These are phyloP conservation scores for Apostichopus californicus DNA, from an alignment of 35 echinoderm and acorn worm genomes.

Conservation along the genomic window DNA sequence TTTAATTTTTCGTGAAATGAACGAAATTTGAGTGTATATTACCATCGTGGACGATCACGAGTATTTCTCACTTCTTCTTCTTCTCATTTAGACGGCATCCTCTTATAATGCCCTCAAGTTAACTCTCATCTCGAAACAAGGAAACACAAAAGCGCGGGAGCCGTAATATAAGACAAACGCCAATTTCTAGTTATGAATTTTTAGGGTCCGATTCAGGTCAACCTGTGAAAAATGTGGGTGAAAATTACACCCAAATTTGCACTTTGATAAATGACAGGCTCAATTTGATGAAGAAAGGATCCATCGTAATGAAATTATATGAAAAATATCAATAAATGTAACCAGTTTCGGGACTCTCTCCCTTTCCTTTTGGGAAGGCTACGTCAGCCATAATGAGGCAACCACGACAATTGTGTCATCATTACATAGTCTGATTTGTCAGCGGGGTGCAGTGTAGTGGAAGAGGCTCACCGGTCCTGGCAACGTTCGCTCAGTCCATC, in stretches of 20 bases:
- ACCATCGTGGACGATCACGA: conserved; percentile 5
- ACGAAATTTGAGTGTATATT: conserved; percentile 61
- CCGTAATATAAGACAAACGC: conserved; percentile 50
- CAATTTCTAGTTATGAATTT: conserved; percentile 60
- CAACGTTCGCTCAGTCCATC: neutral
- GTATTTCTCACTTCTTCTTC: neutral
- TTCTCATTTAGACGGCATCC: conserved; percentile 33
- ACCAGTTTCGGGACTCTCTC: conserved; percentile 33
- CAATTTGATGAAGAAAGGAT: conserved; percentile 54
- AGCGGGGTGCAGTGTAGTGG: conserved; percentile 39
- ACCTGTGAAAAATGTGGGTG: conserved; percentile 46
- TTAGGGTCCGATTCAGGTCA: conserved; percentile 57
- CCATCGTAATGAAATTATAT: conserved; percentile 58
- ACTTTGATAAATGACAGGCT: conserved; percentile 62
- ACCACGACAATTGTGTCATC: conserved; percentile 37
- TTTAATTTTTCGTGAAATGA: conserved; percentile 56
- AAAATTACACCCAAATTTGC: conserved; percentile 62
- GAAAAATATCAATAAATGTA: conserved; percentile 57
- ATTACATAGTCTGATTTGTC: conserved; percentile 48
- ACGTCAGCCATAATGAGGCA: conserved; percentile 43
- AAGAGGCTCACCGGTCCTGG: conserved; percentile 31
- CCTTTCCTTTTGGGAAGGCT: conserved; percentile 47
- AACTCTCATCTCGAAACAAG: conserved; percentile 22
- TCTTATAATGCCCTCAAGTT: conserved; percentile 25
- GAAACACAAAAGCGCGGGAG: conserved; percentile 25